Base-by-base conservation (phyloP, 2,888 invertebrate genomes). In the Folsomia manolachei region DNA sequence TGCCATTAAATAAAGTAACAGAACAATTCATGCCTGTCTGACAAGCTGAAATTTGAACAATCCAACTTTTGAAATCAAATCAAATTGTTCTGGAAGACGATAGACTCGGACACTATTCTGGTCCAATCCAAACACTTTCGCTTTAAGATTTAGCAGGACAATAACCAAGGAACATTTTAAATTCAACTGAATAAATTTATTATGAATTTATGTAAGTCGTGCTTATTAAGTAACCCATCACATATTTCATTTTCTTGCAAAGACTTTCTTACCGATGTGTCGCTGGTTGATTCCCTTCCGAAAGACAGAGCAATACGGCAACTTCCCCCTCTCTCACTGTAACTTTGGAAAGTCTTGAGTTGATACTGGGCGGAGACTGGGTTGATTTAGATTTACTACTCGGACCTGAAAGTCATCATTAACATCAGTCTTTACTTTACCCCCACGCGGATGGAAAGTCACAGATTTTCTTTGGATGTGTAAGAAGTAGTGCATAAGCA, bases 251-350 rank as follows among this genome's bases (percentile, higher is more conserved):
- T n/a, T n/a, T n/a, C n/a, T n/a, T n/a, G n/a, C n/a, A n/a, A n/a
- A n/a, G n/a, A n/a, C n/a, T n/a, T n/a, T 21, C 51, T 75, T 75
- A 83, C 78, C 76, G 74, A 73, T 81, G 80, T 18, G 73, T 67
- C 1, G 86, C 86, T 24, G 86, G 86, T 73, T 84, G 84, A 24
- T 52, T 66, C 39, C 86, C 86, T 80, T 86, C 85, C 21, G 85
- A 85, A 71, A 86, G 84, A 82, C 86, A 86, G 65, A 85, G 85
- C 71, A 86, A 80, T 1, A 85, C 85, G 70, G 85, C 85, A 71
- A 84, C 84, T 80, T 84, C 83, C 56, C 85, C 84, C 64, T 83
- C 83, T 56, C 84, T 77, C 25, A 76, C 67, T 52, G 66, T 73
- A 26, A 77, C 70, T 62, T 73, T 75, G 23, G 75, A 63, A 21